A percentile compares a stretch with the other conserved stretches of the same genome.
These are phyloP conservation scores for Protonibea diacanthus DNA, from an alignment of 2,797 vertebrate species.

Conservation along the genomic window DNA sequence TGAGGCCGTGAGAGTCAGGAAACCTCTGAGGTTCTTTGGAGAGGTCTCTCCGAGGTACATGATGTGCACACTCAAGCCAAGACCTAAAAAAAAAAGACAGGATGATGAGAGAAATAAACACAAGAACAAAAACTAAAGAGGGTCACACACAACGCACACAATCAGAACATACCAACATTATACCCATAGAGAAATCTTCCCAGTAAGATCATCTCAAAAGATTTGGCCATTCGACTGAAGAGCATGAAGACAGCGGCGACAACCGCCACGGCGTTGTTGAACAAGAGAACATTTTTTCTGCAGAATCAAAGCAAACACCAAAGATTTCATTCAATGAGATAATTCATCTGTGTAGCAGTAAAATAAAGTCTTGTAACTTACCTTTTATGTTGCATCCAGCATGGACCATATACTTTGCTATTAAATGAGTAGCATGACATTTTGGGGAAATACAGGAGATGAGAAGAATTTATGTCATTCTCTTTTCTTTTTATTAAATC, in stretches of 20 bases:
- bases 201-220: constrained; percentile 88
- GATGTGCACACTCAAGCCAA: constrained; percentile 82
- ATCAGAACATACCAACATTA: constrained; percentile 80
- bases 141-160: neutral
- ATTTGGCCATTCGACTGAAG: constrained; percentile 77
- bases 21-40: constrained; percentile 81
- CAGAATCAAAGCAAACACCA: constrained; percentile 21
- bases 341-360: too few relatives aligned
- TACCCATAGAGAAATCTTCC: constrained; percentile 85
- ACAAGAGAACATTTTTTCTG: constrained; percentile 86
- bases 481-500: too few relatives aligned
- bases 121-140: too few relatives aligned
- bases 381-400: neutral
- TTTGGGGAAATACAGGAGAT: neutral
- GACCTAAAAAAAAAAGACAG: constrained; percentile 65
- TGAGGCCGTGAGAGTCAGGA: constrained; percentile 79
- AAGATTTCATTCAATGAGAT: too few relatives aligned
- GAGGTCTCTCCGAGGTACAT: constrained; percentile 87
- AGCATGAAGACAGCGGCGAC: constrained; percentile 83
- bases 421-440: neutral
- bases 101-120: neutral
- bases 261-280: constrained; percentile 82
- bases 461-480: too few relatives aligned
- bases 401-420: neutral
- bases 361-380: neutral